phyloP scores from a whole-genome alignment of 2,797 vertebrate species.

The Muraenolepis orangiensis region DNA sequence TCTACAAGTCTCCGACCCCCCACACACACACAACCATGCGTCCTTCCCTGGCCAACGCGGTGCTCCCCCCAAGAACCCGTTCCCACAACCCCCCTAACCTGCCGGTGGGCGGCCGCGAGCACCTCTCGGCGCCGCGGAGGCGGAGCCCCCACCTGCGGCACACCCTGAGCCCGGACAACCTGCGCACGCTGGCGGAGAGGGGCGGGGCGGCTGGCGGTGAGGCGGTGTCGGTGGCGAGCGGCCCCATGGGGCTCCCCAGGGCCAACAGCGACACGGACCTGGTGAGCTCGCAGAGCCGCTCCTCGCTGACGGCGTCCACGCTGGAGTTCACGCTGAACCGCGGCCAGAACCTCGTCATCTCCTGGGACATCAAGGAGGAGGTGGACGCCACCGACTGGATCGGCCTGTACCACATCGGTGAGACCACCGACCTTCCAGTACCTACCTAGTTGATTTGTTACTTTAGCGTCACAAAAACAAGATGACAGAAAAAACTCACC shows the following conservation, averaged over 20 bases:
- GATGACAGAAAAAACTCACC: too few species aligned
- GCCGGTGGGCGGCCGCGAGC: conserved; percentile 76
- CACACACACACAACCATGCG: conserved; percentile 61
- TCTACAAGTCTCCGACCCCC: neutral
- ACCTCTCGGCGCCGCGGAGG: conserved; percentile 75
- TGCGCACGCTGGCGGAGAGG: conserved; percentile 86
- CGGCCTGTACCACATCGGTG: conserved; percentile 96
- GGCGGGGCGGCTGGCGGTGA: conserved; percentile 56
- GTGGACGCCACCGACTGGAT: conserved; percentile 99
- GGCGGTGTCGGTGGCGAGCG: conserved; percentile 44
- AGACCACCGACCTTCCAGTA: conserved; percentile 49
- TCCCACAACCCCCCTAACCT: conserved; percentile 75
- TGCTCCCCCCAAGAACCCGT: conserved; percentile 72
- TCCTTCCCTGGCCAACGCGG: conserved; percentile 76
- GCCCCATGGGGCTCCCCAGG: conserved; percentile 77
- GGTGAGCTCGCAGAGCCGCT: conserved; percentile 92
- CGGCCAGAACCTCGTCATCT: conserved; percentile 92
- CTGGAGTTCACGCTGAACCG: conserved; percentile 89
- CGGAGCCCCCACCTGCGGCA: conserved; percentile 91
- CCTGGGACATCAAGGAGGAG: conserved; percentile 99
- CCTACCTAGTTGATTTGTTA: too few species aligned
- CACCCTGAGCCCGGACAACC: conserved; percentile 93
- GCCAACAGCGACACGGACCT: conserved; percentile 97
- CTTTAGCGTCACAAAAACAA: too few species aligned
- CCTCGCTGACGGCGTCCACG: conserved; percentile 91